Base-by-base conservation (phyloP, 1,140 invertebrate species). In the Globodera rostochiensis region DNA sequence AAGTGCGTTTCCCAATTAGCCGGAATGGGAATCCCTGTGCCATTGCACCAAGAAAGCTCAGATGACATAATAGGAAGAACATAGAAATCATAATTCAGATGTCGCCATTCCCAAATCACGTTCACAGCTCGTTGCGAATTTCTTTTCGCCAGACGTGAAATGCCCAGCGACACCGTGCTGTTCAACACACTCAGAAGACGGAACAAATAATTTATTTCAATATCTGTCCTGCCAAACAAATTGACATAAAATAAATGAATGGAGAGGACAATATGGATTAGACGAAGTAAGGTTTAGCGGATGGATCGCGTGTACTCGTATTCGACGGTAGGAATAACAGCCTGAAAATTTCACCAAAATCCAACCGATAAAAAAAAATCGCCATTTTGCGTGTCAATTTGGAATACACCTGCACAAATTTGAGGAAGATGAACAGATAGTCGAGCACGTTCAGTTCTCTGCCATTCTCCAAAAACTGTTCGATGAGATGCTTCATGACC, bases 291-390 rank as follows among this genome's bases (percentile, higher is more conserved):
- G 7, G 50, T 53, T 13, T 36, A 94, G 91, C 94, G 93, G 90
- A 98, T 96, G 91, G 98, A 97, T 91, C 97, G 95, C 66, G 97
- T 99, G 91, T 95, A 99, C 92, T 99, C 98, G 90, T 99, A 99
- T 91, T 99, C 97, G 88, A 99, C 96, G 15, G 98, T 99, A 74
- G 98, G 98, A 91, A 99, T 99, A 84, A 99, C 96, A 69, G 96
- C 96, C 91, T 83, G 15, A 80, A 97, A 82, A 21, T n/a, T 15
- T 50, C 67, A 60, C 74, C 46, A 57, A 8, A 21, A 80, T 1
- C 6, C 0, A 19, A 80, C 2, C 49, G 3, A 13, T 53, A 53
- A 81, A 82, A 82, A n/a, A 36, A 19, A 45, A 64, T 25, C 45
- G 11, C 47, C 15, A 19, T 79, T 53, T 82, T 9, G 19, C 15